These are phyloP conservation scores for Sepioteuthis lessoniana DNA, from an alignment of 2,888 invertebrate species.

Conservation along the genomic window DNA sequence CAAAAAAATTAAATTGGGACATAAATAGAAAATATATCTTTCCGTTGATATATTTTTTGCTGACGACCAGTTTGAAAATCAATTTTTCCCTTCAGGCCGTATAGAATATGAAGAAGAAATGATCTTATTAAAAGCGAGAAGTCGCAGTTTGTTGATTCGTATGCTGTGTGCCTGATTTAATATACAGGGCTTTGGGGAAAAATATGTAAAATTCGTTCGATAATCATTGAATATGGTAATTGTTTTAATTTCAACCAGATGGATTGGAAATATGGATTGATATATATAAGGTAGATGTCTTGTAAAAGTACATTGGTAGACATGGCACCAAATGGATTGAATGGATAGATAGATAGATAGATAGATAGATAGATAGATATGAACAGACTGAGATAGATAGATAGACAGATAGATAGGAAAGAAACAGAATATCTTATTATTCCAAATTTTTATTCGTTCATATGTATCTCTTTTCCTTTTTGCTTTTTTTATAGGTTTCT, in stretches of 20 bases:
- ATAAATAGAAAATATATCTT: background rate
- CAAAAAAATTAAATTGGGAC: background rate
- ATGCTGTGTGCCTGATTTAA: background rate
- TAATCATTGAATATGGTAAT: background rate
- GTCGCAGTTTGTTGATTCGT: background rate
- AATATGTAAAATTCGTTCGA: background rate
- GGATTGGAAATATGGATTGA: background rate
- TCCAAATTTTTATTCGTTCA: no score
- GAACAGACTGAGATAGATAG: background rate
- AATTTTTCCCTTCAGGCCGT: background rate
- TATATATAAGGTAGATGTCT: no score
- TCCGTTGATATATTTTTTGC: background rate
- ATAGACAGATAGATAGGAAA: background rate
- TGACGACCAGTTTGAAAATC: background rate
- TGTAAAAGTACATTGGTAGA: no score
- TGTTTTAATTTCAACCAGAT: background rate
- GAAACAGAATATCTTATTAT: no score
- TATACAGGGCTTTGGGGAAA: background rate
- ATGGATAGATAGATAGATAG: background rate
- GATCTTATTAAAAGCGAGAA: background rate
- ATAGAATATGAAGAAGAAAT: background rate
- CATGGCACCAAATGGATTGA: no score
- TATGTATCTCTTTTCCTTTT: no score
- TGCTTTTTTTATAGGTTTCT: no score
- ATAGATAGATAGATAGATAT: background rate